Evolutionary conservation across 2,113 vertebrate genomes (phyloP).

Genomic region (Semnornis frantzii): DNA sequence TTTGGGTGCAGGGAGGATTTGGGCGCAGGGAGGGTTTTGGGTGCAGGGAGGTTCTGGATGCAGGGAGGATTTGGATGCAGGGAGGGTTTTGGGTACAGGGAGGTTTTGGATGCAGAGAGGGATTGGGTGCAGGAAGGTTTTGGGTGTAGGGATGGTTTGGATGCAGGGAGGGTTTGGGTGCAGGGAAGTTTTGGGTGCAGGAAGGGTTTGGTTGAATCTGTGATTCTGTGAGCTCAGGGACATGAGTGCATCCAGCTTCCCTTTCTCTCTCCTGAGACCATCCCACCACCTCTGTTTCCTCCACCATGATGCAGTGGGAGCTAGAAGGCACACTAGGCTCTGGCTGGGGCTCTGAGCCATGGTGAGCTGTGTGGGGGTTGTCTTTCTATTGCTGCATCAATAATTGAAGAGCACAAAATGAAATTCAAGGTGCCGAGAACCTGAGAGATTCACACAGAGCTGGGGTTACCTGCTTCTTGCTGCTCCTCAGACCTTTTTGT

Average conservation of each 20-base stretch:
- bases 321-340: not conserved
- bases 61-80: too few relatives aligned
- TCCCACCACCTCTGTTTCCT: not conserved
- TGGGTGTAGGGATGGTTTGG: too few relatives aligned
- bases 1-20: too few relatives aligned
- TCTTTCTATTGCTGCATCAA: constrained; percentile 45
- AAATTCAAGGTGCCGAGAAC: not conserved
- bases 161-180: too few relatives aligned
- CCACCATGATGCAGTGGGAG: not conserved
- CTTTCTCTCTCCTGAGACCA: not conserved
- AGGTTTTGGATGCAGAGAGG: too few relatives aligned
- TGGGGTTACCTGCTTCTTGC: not conserved
- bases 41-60: too few relatives aligned
- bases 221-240: not conserved
- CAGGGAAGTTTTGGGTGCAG: too few relatives aligned
- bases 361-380: not conserved
- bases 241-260: not conserved
- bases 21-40: too few relatives aligned
- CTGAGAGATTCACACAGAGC: not conserved
- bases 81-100: too few relatives aligned
- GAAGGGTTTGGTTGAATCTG: too few relatives aligned
- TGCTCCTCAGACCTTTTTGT: not conserved
- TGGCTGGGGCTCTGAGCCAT: not conserved
- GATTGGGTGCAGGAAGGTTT: too few relatives aligned
- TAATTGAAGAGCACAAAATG: constrained; percentile 58